A percentile compares a stretch with the other conserved stretches of the same genome.
Conservation (phyloP, 2,113 vertebrate genomes). For the Telmatochromis sp. region DNA sequence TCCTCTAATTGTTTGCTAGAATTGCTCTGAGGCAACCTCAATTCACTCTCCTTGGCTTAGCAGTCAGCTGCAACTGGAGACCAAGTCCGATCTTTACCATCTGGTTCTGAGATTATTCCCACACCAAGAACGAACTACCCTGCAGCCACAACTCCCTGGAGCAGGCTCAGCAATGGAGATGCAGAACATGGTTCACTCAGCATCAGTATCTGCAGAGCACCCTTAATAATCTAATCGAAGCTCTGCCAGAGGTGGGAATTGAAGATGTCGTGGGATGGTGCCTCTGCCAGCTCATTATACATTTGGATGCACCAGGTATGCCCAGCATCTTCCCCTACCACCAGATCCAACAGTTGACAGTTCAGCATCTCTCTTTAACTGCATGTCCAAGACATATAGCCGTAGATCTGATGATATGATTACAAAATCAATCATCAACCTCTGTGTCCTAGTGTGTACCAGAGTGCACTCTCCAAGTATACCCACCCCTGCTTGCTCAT, state of each 20-base stretch:
- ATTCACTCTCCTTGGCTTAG: background rate
- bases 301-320: background rate
- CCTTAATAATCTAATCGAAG: background rate
- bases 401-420: background rate
- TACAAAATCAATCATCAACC: background rate
- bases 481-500: background rate
- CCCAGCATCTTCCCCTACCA: background rate
- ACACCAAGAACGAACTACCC: background rate
- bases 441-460: background rate
- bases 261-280: background rate
- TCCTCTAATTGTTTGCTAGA: background rate
- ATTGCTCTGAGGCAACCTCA: background rate
- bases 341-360: background rate
- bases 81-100: background rate
- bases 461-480: background rate
- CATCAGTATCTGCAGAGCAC: background rate
- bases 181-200: background rate
- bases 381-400: background rate
- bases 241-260: background rate
- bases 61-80: background rate
- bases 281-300: background rate
- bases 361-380: background rate
- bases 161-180: background rate
- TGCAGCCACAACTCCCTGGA: background rate
- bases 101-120: background rate